Conservation (phyloP, 1,140 invertebrate species). For the Drosophila tropicalis region DNA sequence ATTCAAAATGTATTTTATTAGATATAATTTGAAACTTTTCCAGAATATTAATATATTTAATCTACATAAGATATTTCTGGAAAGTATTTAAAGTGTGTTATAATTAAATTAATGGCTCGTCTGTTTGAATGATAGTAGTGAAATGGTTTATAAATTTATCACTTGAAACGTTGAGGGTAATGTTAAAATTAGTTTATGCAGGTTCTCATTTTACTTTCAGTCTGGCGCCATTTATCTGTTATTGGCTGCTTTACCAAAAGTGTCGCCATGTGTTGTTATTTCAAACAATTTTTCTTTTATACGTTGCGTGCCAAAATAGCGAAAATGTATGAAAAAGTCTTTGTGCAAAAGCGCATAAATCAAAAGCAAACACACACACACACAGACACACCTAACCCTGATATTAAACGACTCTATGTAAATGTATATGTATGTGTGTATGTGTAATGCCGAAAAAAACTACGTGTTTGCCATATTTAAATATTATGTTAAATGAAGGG, state of each 20-base stretch:
- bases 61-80: too few relatives aligned
- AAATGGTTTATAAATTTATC: too few relatives aligned
- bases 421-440: too few relatives aligned
- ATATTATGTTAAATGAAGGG: slow-evolving; percentile 66
- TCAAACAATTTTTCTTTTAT: slow-evolving; percentile 20
- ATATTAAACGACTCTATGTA: slow-evolving; percentile 17
- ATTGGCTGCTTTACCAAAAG: slow-evolving; percentile 62
- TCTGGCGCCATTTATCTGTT: slow-evolving; percentile 61
- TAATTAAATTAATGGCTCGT: too few relatives aligned
- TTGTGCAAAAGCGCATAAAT: slow-evolving; percentile 61
- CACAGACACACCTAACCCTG: not conserved
- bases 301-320: slow-evolving; percentile 65
- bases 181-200: too few relatives aligned
- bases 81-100: too few relatives aligned
- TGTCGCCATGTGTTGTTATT: slow-evolving; percentile 35
- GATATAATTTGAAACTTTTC: too few relatives aligned
- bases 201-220: slow-evolving; percentile 10
- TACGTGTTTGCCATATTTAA: slow-evolving; percentile 73
- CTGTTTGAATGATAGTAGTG: too few relatives aligned
- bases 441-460: slow-evolving; percentile 16
- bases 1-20: too few relatives aligned
- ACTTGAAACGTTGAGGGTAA: too few relatives aligned
- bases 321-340: slow-evolving; percentile 57
- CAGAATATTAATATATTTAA: too few relatives aligned
- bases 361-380: slow-evolving; percentile 48